phyloP scores from a whole-genome alignment of 2,888 invertebrate species.

The Drosophila stalkeri region DNA sequence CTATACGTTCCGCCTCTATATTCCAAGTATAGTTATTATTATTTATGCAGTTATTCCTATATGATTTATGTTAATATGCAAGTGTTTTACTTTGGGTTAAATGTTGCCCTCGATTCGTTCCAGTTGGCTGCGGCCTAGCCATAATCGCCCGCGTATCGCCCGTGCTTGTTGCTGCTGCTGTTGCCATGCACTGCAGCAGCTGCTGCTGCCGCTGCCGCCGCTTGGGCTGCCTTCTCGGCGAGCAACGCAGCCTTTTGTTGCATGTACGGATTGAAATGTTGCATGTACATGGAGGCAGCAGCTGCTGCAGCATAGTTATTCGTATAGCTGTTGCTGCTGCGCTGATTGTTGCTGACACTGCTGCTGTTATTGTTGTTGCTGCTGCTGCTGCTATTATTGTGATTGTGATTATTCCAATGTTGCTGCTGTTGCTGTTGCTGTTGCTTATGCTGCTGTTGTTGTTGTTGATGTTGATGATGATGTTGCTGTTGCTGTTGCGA shows the following conservation, averaged over 20 bases:
- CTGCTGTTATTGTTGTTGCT: slow-evolving; percentile 22
- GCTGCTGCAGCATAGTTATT: slow-evolving; percentile 73
- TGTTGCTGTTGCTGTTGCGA: slow-evolving; percentile 40
- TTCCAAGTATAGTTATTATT: slow-evolving; percentile 26
- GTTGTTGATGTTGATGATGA: slow-evolving; percentile 67
- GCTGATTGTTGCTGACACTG: slow-evolving; percentile 49
- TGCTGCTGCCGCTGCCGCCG: slow-evolving; percentile 63
- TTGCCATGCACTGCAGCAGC: slow-evolving; percentile 38
- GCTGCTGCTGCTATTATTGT: slow-evolving; percentile 32
- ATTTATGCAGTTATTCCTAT: slow-evolving; percentile 54
- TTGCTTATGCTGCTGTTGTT: slow-evolving; percentile 54
- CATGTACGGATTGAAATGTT: slow-evolving; percentile 75
- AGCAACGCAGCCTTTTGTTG: slow-evolving; percentile 75
- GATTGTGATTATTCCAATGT: slow-evolving; percentile 55
- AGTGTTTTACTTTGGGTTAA: slow-evolving; percentile 30
- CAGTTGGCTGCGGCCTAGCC: slow-evolving; percentile 42
- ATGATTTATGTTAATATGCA: slow-evolving; percentile 63
- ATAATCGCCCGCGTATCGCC: slow-evolving; percentile 64
- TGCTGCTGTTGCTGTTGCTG: slow-evolving; percentile 51
- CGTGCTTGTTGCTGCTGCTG: slow-evolving; percentile 53
- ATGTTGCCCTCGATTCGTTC: slow-evolving; percentile 1
- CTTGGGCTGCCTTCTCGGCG: slow-evolving; percentile 72
- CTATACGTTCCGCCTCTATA: slow-evolving; percentile 53
- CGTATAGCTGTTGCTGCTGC: slow-evolving; percentile 60
- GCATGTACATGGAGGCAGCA: slow-evolving; percentile 79